These are phyloP conservation scores for Anguilla japonica DNA, from an alignment of 2,113 vertebrate genomes.

Conservation along the genomic window DNA sequence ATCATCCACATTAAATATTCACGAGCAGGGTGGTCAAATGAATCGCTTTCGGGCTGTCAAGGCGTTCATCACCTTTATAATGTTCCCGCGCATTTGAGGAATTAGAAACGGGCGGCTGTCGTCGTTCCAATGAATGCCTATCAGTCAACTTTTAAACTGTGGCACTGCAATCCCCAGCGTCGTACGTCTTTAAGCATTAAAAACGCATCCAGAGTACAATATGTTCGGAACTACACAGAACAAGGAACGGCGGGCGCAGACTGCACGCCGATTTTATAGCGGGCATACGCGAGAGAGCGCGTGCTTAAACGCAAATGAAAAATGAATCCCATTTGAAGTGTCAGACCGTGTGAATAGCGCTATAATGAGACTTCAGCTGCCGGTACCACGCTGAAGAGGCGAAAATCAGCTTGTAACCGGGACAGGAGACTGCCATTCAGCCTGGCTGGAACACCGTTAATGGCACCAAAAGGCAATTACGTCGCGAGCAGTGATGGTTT, in stretches of 20 bases:
- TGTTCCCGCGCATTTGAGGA: neutral
- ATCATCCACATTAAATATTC: conserved; percentile 3
- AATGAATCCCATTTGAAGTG: conserved; percentile 28
- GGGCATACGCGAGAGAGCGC: neutral
- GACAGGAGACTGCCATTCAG: neutral
- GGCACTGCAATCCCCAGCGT: neutral
- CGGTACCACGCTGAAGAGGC: neutral
- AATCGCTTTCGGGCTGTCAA: neutral
- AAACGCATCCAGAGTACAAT: neutral
- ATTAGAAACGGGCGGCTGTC: neutral
- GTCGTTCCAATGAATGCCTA: neutral
- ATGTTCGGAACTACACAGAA: neutral
- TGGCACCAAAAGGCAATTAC: neutral
- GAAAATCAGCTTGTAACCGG: neutral
- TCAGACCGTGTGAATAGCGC: conserved; percentile 7
- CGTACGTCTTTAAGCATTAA: neutral
- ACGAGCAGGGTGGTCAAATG: neutral
- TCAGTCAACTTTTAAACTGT: neutral
- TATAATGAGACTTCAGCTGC: conserved; percentile 19
- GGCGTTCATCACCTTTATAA: neutral
- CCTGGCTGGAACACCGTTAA: neutral
- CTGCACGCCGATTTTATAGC: neutral
- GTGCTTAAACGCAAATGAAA: conserved; percentile 15
- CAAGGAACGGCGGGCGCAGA: neutral
- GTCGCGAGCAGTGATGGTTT: neutral